Evolutionary conservation across 2,888 invertebrate genomes (phyloP), one percentile per base, ranked within the genome.

Genomic region (Fragum sueziense): DNA sequence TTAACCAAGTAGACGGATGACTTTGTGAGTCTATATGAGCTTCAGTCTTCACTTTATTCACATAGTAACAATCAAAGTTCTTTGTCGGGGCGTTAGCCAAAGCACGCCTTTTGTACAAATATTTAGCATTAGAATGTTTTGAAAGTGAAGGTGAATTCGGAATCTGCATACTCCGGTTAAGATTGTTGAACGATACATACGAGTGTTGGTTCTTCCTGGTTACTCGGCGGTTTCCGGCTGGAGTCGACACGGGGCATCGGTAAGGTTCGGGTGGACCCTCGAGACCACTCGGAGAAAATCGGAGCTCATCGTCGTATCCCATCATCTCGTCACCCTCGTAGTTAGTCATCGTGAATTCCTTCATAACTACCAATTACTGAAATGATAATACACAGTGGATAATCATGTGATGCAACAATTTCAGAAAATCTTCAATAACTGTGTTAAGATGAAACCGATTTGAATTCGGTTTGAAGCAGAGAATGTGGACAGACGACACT

Each of bases 231-330:
- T 72, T 76, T 25, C 83, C 71, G 2, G 85, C 79, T 1, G 87
- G 87, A 2, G 87, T 87, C 1, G 87, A 87, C 6, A 86, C 87
- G 9, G 87, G 87, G 57, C 87, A 87, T 67, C 85, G 52, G 61
- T 86, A 83, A 2, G 79, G 74, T n/a, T 84, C 83, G 17, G 51
- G 70, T 20, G 67, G 25, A 17, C 22, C 37, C 33, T 84, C 83
- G n/a, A 31, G 54, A 7, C 65, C 67, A 14, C 57, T 34, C 31
- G 74, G 65, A 7, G 72, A 76, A 11, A 72, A 33, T 7, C 72
- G 68, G 4, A 67, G 29, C 17, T 72, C 47, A 25, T 68, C 76
- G 6, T 71, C 72, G 33, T 67, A 76, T n/a, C 27, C 72, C 11
- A 52, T 22, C 67, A 54, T 65, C 37, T 34, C 33, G 7, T 25